Conservation (phyloP, 2,113 vertebrate genomes). For the Thomomys bottae region DNA sequence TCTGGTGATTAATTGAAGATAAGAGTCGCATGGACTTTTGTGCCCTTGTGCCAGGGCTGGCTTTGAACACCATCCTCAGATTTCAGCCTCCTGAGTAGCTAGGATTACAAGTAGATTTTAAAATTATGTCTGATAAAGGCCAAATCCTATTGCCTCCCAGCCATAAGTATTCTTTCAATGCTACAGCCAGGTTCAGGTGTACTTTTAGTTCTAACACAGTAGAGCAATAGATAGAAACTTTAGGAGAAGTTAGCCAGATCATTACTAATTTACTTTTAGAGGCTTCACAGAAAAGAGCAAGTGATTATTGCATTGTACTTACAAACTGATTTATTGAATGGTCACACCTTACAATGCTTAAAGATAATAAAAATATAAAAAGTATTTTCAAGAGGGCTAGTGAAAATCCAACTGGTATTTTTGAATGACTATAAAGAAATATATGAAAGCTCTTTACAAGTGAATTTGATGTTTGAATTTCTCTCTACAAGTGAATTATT, state of each 20-base stretch:
- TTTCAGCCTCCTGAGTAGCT: too few relatives aligned
- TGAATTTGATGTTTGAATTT: constrained; percentile 1
- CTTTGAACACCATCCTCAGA: too few relatives aligned
- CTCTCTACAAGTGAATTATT: neutral
- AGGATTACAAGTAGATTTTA: too few relatives aligned
- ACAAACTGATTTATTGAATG: too few relatives aligned
- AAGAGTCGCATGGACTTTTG: too few relatives aligned
- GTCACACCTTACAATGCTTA: too few relatives aligned
- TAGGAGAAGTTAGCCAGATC: neutral
- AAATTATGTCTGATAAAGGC: neutral
- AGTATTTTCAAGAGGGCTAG: neutral
- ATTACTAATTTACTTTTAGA: neutral
- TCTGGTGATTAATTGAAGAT: too few relatives aligned
- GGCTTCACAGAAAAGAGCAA: neutral
- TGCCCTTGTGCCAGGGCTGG: too few relatives aligned
- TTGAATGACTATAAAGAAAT: too few relatives aligned
- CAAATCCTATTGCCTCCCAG: neutral
- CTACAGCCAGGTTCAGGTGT: neutral
- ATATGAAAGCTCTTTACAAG: too few relatives aligned
- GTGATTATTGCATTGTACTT: neutral
- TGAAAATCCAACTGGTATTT: neutral
- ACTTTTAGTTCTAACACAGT: neutral
- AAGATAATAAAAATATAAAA: too few relatives aligned
- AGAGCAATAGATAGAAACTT: neutral
- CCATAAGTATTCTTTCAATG: neutral